Percentiles rank a stretch among this genome's conserved stretches.
phyloP scores from a whole-genome alignment of 2,113 vertebrate genomes.

The Pluvialis apricaria region DNA sequence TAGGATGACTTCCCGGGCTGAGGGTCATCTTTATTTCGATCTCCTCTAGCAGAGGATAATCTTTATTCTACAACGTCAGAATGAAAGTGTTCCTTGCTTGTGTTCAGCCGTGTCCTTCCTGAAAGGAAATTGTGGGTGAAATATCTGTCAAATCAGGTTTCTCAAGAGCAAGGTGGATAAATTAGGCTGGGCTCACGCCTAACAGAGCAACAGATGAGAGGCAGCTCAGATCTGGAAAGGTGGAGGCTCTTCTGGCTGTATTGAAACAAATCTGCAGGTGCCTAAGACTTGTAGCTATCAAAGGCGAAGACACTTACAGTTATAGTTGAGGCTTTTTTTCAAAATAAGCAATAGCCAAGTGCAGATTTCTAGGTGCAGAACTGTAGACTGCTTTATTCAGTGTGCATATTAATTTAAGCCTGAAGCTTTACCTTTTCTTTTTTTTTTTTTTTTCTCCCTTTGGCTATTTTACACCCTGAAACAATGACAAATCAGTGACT shows the following conservation, averaged over 20 bases:
- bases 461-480: background rate
- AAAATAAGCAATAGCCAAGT: background rate
- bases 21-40: background rate
- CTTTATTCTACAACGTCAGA: background rate
- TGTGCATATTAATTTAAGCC: background rate
- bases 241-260: background rate
- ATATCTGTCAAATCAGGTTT: background rate
- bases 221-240: background rate
- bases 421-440: background rate
- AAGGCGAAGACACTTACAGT: background rate
- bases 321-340: background rate
- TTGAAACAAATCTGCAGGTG: background rate
- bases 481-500: background rate
- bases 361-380: background rate
- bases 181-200: background rate
- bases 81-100: background rate
- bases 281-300: background rate
- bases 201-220: background rate
- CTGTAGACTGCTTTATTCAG: background rate
- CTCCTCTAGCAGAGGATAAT: background rate
- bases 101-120: background rate
- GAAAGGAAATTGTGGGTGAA: background rate
- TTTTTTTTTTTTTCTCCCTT: background rate
- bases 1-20: background rate
- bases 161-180: background rate